Conservation (phyloP, 2,797 vertebrate genomes). For the Myotis findleyi region DNA sequence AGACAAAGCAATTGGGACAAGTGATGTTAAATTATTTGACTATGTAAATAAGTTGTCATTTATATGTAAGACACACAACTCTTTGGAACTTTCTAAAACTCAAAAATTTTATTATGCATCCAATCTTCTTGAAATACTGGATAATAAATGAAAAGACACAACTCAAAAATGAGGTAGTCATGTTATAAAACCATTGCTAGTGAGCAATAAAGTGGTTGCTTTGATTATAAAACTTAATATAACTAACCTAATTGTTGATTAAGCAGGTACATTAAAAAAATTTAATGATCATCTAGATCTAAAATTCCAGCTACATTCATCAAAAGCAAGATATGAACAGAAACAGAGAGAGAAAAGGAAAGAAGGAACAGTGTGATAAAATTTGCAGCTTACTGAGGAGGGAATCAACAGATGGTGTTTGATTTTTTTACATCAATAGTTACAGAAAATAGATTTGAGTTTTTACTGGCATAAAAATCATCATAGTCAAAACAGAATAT, state of each 20-base stretch:
- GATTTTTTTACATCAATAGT: not conserved
- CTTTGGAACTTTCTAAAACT: not conserved
- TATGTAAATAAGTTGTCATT: not conserved
- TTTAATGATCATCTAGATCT: not conserved
- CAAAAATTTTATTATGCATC: not conserved
- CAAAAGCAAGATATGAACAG: not conserved
- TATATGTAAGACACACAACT: not conserved
- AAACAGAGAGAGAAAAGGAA: not conserved
- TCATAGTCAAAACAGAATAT: not conserved
- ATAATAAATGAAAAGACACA: slow-evolving; percentile 32
- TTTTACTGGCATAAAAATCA: slow-evolving; percentile 10
- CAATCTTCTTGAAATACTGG: not conserved
- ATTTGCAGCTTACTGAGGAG: not conserved
- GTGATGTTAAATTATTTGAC: not conserved
- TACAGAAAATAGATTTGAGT: not conserved
- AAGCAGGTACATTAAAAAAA: not conserved
- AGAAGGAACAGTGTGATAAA: not conserved
- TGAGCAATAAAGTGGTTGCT: not conserved
- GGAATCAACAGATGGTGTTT: not conserved
- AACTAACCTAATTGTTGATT: not conserved
- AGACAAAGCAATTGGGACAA: not conserved
- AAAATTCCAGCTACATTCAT: not conserved
- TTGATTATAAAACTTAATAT: not conserved
- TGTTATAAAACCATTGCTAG: not conserved
- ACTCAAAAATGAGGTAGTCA: not conserved